A percentile compares a stretch with the other conserved stretches of the same genome.
Evolutionary conservation across 2,797 vertebrate genomes (phyloP).

Genomic region (Heterohyrax brucei): DNA sequence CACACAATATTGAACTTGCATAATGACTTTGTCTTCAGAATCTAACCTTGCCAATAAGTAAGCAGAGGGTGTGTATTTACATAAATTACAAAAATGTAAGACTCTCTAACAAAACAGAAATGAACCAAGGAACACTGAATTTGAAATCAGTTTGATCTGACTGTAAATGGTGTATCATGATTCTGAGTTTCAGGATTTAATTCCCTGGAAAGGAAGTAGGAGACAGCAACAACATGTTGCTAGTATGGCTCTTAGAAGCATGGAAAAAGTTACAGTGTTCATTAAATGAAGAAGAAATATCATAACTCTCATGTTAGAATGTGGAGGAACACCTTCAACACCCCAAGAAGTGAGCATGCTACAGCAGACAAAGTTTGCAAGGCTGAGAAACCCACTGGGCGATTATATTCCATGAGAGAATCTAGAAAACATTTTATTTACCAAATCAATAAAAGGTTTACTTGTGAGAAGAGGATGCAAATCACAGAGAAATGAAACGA

Average conservation of each 20-base stretch:
- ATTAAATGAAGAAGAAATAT: background rate
- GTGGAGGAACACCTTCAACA: background rate
- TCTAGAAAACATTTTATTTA: background rate
- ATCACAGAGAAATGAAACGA: background rate
- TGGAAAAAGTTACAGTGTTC: background rate
- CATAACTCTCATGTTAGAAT: background rate
- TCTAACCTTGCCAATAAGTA: too few species aligned
- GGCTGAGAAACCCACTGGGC: background rate
- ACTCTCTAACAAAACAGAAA: background rate
- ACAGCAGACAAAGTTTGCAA: background rate
- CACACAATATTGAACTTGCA: too few species aligned
- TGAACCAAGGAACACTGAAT: background rate
- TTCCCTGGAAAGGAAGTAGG: too few species aligned
- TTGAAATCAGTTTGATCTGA: background rate
- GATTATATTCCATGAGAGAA: background rate
- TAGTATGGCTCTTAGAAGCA: background rate
- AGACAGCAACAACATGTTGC: background rate
- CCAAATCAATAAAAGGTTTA: background rate
- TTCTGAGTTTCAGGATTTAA: background rate
- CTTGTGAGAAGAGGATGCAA: background rate
- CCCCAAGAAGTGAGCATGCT: background rate
- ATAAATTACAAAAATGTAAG: slow-evolving; percentile 39
- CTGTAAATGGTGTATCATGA: background rate
- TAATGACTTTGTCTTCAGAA: too few species aligned
- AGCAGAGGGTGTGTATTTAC: background rate